phyloP scores from a whole-genome alignment of 2,888 invertebrate species.

The Hecatera dysodea region DNA sequence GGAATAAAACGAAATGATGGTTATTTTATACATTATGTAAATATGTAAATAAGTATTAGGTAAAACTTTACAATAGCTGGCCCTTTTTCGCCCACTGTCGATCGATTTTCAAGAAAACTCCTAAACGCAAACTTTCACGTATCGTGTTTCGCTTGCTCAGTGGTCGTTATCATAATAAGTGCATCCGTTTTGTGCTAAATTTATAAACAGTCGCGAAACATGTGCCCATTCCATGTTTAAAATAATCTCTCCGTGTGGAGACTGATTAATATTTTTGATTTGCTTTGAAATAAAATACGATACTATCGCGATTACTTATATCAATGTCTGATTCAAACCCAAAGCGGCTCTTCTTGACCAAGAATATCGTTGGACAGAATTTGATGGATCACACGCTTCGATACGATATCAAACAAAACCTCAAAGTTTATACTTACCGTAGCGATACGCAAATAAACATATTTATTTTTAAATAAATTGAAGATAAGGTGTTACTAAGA shows the following conservation, averaged over 20 bases:
- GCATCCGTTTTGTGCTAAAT: slow-evolving; percentile 12
- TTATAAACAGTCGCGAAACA: neutral
- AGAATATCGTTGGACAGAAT: neutral
- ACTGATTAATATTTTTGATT: slow-evolving; percentile 8
- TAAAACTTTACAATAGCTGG: slow-evolving; percentile 34
- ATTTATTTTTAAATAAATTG: neutral
- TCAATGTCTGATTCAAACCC: neutral
- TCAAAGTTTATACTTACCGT: neutral
- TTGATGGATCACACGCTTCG: neutral
- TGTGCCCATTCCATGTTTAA: neutral
- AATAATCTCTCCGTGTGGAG: neutral
- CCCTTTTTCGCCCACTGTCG: slow-evolving; percentile 54
- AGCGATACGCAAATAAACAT: neutral
- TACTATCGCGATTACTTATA: neutral
- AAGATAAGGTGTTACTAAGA: slow-evolving; percentile 19
- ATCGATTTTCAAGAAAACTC: slow-evolving; percentile 40
- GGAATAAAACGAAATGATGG: slow-evolving; percentile 59
- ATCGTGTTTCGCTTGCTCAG: slow-evolving; percentile 37
- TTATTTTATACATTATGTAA: slow-evolving; percentile 59
- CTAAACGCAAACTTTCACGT: slow-evolving; percentile 50
- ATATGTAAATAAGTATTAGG: slow-evolving; percentile 33
- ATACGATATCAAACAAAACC: neutral
- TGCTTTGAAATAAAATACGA: slow-evolving; percentile 1
- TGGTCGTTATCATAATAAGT: slow-evolving; percentile 8
- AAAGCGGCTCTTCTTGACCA: neutral